These are phyloP conservation scores for Catharus bicknelli DNA, from an alignment of 2,113 vertebrate genomes.

Conservation along the genomic window DNA sequence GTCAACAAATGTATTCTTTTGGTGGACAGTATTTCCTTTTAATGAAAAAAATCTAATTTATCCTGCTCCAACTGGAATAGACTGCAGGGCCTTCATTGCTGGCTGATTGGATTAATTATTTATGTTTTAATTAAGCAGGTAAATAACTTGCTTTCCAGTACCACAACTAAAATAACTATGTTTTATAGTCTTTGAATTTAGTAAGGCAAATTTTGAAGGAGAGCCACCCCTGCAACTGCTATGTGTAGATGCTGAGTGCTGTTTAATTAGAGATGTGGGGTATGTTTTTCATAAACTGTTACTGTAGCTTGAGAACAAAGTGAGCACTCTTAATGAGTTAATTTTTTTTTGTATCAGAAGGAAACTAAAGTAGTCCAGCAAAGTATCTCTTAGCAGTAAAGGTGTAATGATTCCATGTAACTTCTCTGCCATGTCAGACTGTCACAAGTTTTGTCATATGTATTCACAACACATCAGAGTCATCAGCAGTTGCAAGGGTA, in stretches of 20 bases:
- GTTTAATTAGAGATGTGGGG: background rate
- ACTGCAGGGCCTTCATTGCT: background rate
- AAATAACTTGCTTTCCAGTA: background rate
- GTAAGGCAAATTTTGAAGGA: background rate
- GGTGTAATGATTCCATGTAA: background rate
- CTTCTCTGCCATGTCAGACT: background rate
- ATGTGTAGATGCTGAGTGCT: background rate
- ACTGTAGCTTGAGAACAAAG: background rate
- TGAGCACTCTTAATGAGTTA: background rate
- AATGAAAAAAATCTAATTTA: background rate
- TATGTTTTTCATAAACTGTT: background rate
- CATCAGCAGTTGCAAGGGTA: conserved; percentile 45
- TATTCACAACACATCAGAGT: background rate
- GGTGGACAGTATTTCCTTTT: background rate
- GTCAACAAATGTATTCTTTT: background rate
- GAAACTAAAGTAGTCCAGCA: background rate
- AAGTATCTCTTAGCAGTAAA: background rate
- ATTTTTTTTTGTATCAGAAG: background rate
- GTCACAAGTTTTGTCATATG: background rate
- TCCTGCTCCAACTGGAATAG: background rate
- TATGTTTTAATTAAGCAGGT: background rate
- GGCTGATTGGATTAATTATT: background rate
- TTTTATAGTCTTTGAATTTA: background rate
- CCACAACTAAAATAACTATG: background rate
- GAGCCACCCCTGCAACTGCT: background rate